phyloP scores from a whole-genome alignment of 2,888 invertebrate genomes.

The Scaptomyza polygonia region DNA sequence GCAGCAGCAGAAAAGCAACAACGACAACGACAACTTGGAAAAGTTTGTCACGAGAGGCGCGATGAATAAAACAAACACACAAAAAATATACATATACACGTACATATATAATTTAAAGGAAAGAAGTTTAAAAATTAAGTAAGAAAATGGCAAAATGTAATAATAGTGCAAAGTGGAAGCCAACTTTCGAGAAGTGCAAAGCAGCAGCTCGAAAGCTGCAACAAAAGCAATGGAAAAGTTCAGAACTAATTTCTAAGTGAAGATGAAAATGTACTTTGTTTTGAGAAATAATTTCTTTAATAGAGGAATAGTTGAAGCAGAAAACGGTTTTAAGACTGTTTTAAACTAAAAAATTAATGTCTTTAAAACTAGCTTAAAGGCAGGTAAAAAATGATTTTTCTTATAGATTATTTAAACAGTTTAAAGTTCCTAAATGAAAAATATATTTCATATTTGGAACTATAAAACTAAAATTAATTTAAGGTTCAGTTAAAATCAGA shows the following conservation, averaged over 20 bases:
- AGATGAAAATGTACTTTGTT: constrained; percentile 19
- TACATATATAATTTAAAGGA: constrained; percentile 1
- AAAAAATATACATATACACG: not conserved
- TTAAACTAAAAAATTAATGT: no score
- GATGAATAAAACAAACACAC: constrained; percentile 12
- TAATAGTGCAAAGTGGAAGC: constrained; percentile 39
- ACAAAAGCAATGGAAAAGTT: not conserved
- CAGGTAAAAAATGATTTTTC: no score
- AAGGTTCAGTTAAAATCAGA: no score
- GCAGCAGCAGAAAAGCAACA: constrained; percentile 25
- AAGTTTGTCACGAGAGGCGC: constrained; percentile 35
- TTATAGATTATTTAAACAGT: no score
- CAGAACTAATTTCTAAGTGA: not conserved
- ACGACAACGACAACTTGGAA: constrained; percentile 4
- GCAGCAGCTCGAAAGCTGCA: constrained; percentile 5
- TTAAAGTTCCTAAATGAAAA: no score
- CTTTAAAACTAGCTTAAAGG: no score
- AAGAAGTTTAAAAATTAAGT: constrained; percentile 15
- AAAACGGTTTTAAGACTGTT: not conserved
- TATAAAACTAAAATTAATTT: no score
- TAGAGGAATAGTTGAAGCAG: not conserved
- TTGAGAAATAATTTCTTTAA: not conserved
- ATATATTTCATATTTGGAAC: no score
- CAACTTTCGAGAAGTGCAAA: constrained; percentile 33
- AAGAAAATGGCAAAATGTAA: constrained; percentile 46